Evolutionary conservation across 2,888 invertebrate species (phyloP), one percentile per base, ranked within the genome.

Genomic region (Drosophila atripex): DNA sequence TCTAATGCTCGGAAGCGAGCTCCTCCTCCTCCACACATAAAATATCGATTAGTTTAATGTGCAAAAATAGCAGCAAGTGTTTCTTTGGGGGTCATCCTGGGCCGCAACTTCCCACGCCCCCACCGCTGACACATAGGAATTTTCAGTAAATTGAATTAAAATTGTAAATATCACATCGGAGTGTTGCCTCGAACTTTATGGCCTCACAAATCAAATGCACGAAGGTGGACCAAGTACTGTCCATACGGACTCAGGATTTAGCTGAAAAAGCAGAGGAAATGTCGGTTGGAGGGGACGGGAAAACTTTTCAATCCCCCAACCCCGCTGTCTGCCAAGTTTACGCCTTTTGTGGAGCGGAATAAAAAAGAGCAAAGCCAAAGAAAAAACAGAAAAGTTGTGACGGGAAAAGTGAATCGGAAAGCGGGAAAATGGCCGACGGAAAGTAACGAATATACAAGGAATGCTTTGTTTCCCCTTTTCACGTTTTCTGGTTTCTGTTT

Each of bases 31-130:
- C 4, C 45, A 23, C 74, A 71, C 82, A 86, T 78, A 80, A 78
- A 86, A 80, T 84, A 85, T 85, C 86, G 85, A 85, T 85, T 88
- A 77, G 87, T 86, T 74, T 76, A 76, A 88, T 86, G 87, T 65
- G 66, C 84, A 80, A 84, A 85, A 83, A 73, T 80, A 73, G 66
- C 61, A 72, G 71, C 64, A 69, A 77, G 45, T 70, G 78, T 56
- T 68, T 66, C 68, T 38, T 64, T 64, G 68, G 64, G 64, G 68
- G 64, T 64, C 64, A 63, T 23, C 4, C 21, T 28, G 43, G n/a
- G 38, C 35, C 53, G 32, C 18, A 39, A 41, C 41, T 18, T 14
- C 16, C n/a, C 1, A 9, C 45, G 3, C 5, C 8, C n/a, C 9
- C 14, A 45, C 64, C 28, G 1, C 25, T 52, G 11, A 16, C 18